These are phyloP conservation scores for Heteractis magnifica DNA, from an alignment of 92 coral and sea anemone species.

Conservation along the genomic window DNA sequence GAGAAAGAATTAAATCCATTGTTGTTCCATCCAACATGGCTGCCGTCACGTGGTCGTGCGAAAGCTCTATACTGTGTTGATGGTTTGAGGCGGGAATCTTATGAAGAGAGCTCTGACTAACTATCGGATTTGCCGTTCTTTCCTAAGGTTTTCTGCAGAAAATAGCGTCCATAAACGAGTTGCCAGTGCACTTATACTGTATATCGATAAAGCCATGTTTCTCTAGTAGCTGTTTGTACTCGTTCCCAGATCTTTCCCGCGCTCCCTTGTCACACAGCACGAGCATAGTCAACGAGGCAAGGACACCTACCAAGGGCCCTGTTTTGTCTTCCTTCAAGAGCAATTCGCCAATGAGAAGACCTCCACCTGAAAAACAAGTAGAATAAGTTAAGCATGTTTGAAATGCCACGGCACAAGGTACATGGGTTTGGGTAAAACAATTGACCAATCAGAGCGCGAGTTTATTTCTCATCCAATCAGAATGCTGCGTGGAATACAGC, in stretches of 20 bases:
- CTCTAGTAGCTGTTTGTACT: slow-evolving; percentile 56
- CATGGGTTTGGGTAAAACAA: neutral
- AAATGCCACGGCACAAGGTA: neutral
- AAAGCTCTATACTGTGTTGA: neutral
- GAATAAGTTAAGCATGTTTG: neutral
- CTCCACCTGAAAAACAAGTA: slow-evolving; percentile 48
- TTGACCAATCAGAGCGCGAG: neutral
- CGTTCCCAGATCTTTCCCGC: slow-evolving; percentile 60
- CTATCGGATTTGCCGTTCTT: neutral
- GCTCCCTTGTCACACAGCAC: slow-evolving; percentile 54
- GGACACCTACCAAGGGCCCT: slow-evolving; percentile 52
- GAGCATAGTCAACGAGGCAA: slow-evolving; percentile 54
- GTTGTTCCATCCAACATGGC: no score
- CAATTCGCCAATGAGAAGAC: slow-evolving; percentile 59
- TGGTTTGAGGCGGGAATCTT: neutral
- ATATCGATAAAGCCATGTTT: slow-evolving; percentile 72
- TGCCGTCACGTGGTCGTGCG: no score
- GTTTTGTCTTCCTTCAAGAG: slow-evolving; percentile 57
- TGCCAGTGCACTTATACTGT: slow-evolving; percentile 33
- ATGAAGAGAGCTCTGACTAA: neutral
- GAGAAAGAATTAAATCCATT: no score
- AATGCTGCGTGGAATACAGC: neutral
- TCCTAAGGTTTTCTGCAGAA: slow-evolving; percentile 58
- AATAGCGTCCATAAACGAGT: slow-evolving; percentile 42
- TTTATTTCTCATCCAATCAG: neutral